Percentiles rank a stretch among this genome's conserved stretches.
phyloP scores from a whole-genome alignment of 2,888 invertebrate species.

The Oscheius onirici region DNA sequence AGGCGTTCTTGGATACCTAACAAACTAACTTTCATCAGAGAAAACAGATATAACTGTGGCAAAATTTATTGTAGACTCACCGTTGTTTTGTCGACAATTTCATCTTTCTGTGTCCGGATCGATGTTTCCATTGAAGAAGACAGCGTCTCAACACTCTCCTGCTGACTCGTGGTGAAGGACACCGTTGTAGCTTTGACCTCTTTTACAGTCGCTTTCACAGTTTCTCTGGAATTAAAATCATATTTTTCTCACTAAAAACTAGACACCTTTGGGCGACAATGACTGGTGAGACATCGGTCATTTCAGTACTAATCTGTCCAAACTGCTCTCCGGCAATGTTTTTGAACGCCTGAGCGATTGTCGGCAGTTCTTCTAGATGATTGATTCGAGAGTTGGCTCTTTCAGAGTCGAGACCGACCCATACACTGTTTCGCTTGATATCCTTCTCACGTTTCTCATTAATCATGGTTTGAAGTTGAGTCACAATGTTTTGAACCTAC shows the following conservation, averaged over 20 bases:
- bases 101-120: neutral
- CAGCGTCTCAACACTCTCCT: neutral
- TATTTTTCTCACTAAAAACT: too few species aligned
- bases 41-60: too few species aligned
- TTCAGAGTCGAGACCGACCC: neutral
- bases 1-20: slow-evolving; percentile 1
- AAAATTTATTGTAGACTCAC: neutral
- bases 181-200: neutral
- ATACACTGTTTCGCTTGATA: neutral
- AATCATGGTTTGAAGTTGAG: neutral
- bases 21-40: neutral
- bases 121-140: neutral
- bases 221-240: neutral
- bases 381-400: neutral
- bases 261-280: too few species aligned
- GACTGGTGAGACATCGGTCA: too few species aligned
- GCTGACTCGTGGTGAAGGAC: neutral
- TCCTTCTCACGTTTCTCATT: slow-evolving; percentile 4
- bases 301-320: neutral
- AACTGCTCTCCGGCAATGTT: neutral
- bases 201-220: neutral
- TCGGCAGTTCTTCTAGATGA: neutral
- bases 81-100: neutral
- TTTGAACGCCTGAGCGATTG: neutral
- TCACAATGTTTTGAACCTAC: neutral